phyloP scores from a whole-genome alignment of 1,140 invertebrate genomes.

The Micrasema longulum region DNA sequence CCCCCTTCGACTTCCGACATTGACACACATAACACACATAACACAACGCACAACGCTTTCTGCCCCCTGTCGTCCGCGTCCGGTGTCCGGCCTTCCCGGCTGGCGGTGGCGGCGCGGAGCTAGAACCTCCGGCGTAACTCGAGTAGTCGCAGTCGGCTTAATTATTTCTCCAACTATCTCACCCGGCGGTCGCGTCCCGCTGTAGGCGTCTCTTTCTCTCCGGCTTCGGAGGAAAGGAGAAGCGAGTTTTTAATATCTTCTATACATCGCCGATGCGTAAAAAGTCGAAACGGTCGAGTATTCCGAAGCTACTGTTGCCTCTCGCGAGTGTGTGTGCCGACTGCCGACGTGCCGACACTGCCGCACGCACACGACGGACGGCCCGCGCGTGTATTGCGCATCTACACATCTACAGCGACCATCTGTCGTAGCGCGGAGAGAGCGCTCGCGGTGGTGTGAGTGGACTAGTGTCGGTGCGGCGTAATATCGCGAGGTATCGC shows the following conservation, averaged over 20 bases:
- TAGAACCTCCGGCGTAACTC: slow-evolving; percentile 36
- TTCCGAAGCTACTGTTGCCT: slow-evolving; percentile 41
- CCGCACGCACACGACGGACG: slow-evolving; percentile 33
- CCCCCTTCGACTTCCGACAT: slow-evolving; percentile 28
- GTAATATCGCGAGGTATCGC: no score
- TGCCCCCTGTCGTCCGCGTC: no score
- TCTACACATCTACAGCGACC: slow-evolving; percentile 5
- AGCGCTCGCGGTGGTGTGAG: slow-evolving; percentile 6
- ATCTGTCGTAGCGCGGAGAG: slow-evolving; percentile 6
- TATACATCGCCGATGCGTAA: slow-evolving; percentile 39
- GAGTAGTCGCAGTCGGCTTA: slow-evolving; percentile 23
- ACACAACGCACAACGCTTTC: background rate
- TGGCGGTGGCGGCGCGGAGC: slow-evolving; percentile 19
- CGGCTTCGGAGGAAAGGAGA: slow-evolving; percentile 21
- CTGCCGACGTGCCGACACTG: no score
- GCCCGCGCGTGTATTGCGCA: slow-evolving; percentile 1
- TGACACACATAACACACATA: slow-evolving; percentile 33
- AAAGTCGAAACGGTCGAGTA: slow-evolving; percentile 47
- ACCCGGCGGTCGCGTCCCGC: background rate
- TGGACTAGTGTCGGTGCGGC: background rate
- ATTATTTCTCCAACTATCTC: slow-evolving; percentile 28
- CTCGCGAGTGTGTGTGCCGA: slow-evolving; percentile 2
- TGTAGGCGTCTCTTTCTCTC: slow-evolving; percentile 12
- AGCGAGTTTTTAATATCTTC: background rate
- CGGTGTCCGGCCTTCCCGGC: background rate